These are phyloP conservation scores for Herpailurus yagouaroundi DNA, from an alignment of 2,113 vertebrate genomes.

Conservation along the genomic window DNA sequence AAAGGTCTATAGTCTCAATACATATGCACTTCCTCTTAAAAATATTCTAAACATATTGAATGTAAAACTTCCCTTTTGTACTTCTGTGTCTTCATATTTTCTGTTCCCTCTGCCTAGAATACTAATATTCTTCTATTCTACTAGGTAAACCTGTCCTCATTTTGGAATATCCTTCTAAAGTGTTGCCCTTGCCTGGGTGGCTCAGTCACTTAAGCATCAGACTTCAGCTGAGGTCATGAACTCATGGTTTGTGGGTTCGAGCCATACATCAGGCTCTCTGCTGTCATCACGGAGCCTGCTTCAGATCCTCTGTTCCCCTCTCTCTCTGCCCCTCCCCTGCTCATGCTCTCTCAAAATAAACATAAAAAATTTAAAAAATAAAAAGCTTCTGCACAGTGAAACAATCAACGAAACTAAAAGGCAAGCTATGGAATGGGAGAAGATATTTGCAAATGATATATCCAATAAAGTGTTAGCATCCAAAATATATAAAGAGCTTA, in stretches of 20 bases:
- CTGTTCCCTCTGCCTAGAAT: background rate
- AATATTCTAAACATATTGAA: background rate
- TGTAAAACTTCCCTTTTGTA: conserved; percentile 21
- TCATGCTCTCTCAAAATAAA: no score
- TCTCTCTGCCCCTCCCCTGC: no score
- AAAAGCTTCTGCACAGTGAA: background rate
- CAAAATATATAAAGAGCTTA: background rate
- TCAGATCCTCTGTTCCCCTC: no score
- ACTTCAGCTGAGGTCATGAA: no score
- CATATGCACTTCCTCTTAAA: background rate
- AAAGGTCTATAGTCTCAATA: background rate
- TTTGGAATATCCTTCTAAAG: background rate
- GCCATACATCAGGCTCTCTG: no score
- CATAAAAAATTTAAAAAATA: background rate
- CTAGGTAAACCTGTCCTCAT: background rate
- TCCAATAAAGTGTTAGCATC: background rate
- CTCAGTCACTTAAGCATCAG: no score
- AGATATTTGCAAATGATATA: background rate
- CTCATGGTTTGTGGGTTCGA: no score
- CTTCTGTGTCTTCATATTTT: background rate
- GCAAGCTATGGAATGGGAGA: background rate
- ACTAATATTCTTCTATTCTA: conserved; percentile 1
- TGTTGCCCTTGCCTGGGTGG: background rate
- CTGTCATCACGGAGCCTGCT: no score
- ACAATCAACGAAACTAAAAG: background rate